Percentiles rank a stretch among this genome's conserved stretches.
Evolutionary conservation across 2,888 invertebrate genomes (phyloP).

Genomic region (Trachelus troglodyta): DNA sequence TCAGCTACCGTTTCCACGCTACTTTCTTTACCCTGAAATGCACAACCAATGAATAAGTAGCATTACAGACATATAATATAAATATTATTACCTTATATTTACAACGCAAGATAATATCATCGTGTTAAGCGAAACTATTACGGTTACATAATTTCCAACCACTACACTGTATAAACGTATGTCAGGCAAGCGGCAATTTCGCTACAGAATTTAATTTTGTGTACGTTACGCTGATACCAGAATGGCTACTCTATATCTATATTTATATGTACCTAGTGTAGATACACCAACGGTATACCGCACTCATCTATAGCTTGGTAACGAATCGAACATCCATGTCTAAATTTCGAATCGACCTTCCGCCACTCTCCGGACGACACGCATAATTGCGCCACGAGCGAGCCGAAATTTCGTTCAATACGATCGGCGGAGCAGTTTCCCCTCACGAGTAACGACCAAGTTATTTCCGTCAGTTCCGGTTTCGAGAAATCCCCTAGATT

Average conservation of each 20-base stretch:
- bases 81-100: no score
- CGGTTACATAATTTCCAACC: not conserved
- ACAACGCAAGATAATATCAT: not conserved
- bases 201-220: not conserved
- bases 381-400: not conserved
- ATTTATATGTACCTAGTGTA: not conserved
- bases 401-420: slow-evolving; percentile 4
- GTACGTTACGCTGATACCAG: not conserved
- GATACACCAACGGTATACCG: not conserved
- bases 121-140: not conserved
- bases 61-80: no score
- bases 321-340: not conserved
- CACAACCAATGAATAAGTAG: not conserved
- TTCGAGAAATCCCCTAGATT: not conserved
- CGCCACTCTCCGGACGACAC: not conserved
- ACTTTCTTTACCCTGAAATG: not conserved
- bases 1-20: not conserved
- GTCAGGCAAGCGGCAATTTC: not conserved
- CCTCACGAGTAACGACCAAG: slow-evolving; percentile 3
- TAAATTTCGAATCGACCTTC: not conserved
- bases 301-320: not conserved
- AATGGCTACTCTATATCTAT: not conserved
- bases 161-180: not conserved
- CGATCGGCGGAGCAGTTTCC: slow-evolving; percentile 6
- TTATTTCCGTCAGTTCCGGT: slow-evolving; percentile 7